A percentile compares a stretch with the other conserved stretches of the same genome.
Conservation (phyloP, 2,888 invertebrate genomes). For the Orthonychiurus folsomi region DNA sequence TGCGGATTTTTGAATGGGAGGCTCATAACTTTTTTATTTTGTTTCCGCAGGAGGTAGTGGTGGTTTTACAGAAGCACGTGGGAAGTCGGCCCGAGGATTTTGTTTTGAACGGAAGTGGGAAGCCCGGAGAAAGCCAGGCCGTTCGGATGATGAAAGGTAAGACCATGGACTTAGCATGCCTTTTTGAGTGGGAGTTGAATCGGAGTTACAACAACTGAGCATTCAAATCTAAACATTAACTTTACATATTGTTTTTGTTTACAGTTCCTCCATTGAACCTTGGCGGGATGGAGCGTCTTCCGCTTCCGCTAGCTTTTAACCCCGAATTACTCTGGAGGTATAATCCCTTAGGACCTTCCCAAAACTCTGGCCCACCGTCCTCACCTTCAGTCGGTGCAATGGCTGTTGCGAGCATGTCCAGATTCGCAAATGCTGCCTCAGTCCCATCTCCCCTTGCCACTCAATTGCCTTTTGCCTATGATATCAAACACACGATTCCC, state of each 20-base stretch:
- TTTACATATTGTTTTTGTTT: too few species aligned
- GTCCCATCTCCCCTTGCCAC: constrained; percentile 49
- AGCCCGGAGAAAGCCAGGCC: constrained; percentile 13
- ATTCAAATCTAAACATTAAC: too few species aligned
- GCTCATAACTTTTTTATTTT: background rate
- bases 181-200: too few species aligned
- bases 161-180: too few species aligned
- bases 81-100: background rate
- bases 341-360: constrained; percentile 52
- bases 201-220: too few species aligned
- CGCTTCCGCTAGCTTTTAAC: constrained; percentile 68
- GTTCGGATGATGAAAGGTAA: constrained; percentile 42
- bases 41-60: constrained; percentile 6
- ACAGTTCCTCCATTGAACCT: constrained; percentile 42
- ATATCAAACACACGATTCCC: constrained; percentile 79
- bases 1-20: background rate
- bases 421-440: constrained; percentile 34
- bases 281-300: constrained; percentile 59
- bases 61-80: background rate
- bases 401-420: constrained; percentile 33
- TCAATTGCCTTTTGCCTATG: constrained; percentile 57
- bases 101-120: background rate
- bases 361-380: constrained; percentile 46
- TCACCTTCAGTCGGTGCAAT: constrained; percentile 38
- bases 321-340: constrained; percentile 81